Conservation (phyloP, 2,797 vertebrate species). For the Bradypus variegatus region DNA sequence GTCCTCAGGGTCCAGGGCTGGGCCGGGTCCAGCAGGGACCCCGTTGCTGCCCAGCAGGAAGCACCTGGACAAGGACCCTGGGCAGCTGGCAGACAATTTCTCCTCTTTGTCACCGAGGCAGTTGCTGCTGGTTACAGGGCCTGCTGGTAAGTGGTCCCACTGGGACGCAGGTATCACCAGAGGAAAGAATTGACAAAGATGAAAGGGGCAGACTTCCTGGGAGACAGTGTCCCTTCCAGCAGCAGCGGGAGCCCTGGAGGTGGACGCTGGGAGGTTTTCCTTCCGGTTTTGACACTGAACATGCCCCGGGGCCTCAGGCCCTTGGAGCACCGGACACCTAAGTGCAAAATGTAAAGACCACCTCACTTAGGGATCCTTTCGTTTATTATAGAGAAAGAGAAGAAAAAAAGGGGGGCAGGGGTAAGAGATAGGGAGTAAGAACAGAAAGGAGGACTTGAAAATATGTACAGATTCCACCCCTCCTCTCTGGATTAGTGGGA, state of each 20-base stretch:
- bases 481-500: neutral
- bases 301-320: conserved; percentile 11
- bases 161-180: conserved; percentile 10
- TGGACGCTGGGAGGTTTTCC: conserved; percentile 18
- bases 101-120: neutral
- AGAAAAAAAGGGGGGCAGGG: too few species aligned
- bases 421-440: neutral
- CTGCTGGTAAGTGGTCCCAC: conserved; percentile 55
- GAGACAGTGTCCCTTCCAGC: conserved; percentile 31
- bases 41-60: neutral
- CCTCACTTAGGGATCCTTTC: neutral
- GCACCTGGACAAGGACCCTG: neutral
- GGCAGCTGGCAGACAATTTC: neutral
- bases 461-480: neutral
- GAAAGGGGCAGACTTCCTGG: conserved; percentile 43
- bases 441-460: neutral
- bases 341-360: neutral
- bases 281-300: conserved; percentile 2
- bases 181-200: conserved; percentile 38
- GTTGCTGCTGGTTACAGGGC: neutral
- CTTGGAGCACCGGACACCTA: neutral
- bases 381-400: neutral
- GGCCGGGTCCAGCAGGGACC: neutral
- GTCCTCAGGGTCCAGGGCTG: neutral
- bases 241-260: conserved; percentile 37